Conservation (phyloP, 1,140 invertebrate genomes). For the Drosophila persimilis region DNA sequence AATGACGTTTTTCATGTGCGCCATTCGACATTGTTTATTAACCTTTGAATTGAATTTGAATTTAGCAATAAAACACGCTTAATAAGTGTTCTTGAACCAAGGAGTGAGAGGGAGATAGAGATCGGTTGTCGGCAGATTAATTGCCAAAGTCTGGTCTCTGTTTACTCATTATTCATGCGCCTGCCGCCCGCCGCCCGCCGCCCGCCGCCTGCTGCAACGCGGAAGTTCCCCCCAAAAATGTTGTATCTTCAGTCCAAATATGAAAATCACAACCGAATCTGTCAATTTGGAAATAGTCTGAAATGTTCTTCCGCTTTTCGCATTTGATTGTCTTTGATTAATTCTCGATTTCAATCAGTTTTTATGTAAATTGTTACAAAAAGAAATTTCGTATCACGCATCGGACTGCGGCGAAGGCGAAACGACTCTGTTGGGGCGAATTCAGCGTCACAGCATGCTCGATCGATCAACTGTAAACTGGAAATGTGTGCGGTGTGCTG, state of each 20-base stretch:
- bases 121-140: slow-evolving; percentile 55
- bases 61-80: slow-evolving; percentile 70
- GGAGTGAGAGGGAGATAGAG: background rate
- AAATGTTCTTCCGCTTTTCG: slow-evolving; percentile 43
- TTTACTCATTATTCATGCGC: too few species aligned
- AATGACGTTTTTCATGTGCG: slow-evolving; percentile 64
- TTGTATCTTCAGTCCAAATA: slow-evolving; percentile 28
- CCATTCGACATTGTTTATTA: slow-evolving; percentile 72
- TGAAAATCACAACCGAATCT: slow-evolving; percentile 28
- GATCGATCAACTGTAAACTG: slow-evolving; percentile 44
- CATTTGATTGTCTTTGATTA: slow-evolving; percentile 43
- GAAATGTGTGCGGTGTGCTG: slow-evolving; percentile 16
- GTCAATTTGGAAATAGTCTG: slow-evolving; percentile 23
- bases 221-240: slow-evolving; percentile 60
- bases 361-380: slow-evolving; percentile 55
- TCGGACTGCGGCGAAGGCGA: background rate
- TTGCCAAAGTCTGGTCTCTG: slow-evolving; percentile 47
- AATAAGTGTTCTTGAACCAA: slow-evolving; percentile 55
- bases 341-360: slow-evolving; percentile 51
- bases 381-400: slow-evolving; percentile 33
- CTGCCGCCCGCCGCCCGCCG: slow-evolving; percentile 13
- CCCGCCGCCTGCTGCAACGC: slow-evolving; percentile 45
- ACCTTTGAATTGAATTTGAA: slow-evolving; percentile 74
- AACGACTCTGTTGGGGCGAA: slow-evolving; percentile 22
- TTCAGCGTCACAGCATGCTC: slow-evolving; percentile 20